These are phyloP conservation scores for Ricordea florida DNA, from an alignment of 92 coral and sea anemone species.

Conservation along the genomic window DNA sequence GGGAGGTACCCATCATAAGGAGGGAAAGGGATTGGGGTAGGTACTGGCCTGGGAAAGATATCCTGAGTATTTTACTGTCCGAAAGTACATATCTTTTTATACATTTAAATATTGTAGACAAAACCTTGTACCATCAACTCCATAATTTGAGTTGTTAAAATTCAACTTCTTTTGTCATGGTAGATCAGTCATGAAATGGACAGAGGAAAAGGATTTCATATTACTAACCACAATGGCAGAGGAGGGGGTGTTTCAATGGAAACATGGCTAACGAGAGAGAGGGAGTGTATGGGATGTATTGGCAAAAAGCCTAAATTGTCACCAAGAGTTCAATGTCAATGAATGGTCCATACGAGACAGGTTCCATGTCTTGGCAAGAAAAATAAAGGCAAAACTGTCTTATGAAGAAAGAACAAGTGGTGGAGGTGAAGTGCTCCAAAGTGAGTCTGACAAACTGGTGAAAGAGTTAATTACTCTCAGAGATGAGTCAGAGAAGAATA, in stretches of 20 bases:
- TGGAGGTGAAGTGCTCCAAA: background rate
- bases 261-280: background rate
- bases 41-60: background rate
- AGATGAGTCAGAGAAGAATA: background rate
- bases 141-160: too few species aligned
- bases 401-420: background rate
- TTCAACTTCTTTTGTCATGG: conserved; percentile 7
- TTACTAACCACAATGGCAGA: background rate
- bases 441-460: background rate
- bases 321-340: background rate
- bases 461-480: background rate
- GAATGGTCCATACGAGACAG: background rate
- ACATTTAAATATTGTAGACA: too few species aligned
- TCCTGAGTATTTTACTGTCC: conserved; percentile 1
- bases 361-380: background rate
- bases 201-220: background rate
- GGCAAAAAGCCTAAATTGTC: background rate
- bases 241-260: background rate
- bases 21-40: conserved; percentile 25
- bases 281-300: background rate
- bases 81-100: background rate
- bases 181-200: background rate
- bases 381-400: background rate
- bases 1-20: conserved; percentile 18
- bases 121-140: too few species aligned